Base-by-base conservation (phyloP, 2,888 invertebrate genomes). In the Agrochola litura region DNA sequence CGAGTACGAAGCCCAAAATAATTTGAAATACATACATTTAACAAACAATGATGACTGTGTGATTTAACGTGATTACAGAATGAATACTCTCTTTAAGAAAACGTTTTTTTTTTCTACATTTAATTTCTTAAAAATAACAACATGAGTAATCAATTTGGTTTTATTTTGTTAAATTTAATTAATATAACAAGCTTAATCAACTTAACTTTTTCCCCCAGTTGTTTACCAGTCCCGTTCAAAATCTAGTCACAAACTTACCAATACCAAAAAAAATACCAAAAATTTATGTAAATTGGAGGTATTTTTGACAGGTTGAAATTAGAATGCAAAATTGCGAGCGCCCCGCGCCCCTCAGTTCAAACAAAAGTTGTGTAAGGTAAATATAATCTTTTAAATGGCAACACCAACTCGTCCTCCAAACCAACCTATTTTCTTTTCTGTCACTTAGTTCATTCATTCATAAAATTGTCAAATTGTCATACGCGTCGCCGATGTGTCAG, bases 401-500 rank as follows among this genome's bases (percentile, higher is more conserved):
- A 67, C 83, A 76, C 75, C 22, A 70, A 74, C 41, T 79, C 71
- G 84, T 85, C 87, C 85, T 86, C 85, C 79, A 81, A 84, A 79
- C 61, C 82, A 81, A 86, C 77, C 76, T 72, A 77, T 66, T 73
- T 73, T 77, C 49, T 76, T 79, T 77, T 58, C 83, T 84, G 85
- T 84, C 87, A 88, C 77, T 86, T 67, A 69, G 69, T 85, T 90
- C 81, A 86, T 89, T 89, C 87, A 86, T 85, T 84, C 86, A 74
- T 85, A 69, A 76, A 89, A 76, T 90, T 92, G 92, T 92, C 93
- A 94, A 92, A 91, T 93, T 94, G 95, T 96, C 96, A 96, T 95
- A 95, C 95, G 96, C 96, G 96, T 95, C 93, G 93, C 91, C 92
- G 94, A 95, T 96, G 95, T 96, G 96, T 96, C 95, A 95, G 94